These are phyloP conservation scores for Camponotus floridanus DNA, from an alignment of 1,140 invertebrate species.

Conservation along the genomic window DNA sequence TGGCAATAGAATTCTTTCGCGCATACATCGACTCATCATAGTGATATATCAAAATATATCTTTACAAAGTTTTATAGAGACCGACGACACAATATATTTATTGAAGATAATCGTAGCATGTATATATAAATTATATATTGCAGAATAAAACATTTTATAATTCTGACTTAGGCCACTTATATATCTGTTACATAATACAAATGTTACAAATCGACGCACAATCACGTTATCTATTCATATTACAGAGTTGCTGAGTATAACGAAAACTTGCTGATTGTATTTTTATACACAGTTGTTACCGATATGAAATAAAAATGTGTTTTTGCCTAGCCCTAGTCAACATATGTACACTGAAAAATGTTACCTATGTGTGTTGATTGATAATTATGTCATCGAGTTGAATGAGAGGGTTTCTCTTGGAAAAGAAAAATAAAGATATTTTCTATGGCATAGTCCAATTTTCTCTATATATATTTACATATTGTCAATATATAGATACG, in stretches of 20 bases:
- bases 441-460: conserved; percentile 75
- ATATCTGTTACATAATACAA: conserved; percentile 62
- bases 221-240: conserved; percentile 66
- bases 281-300: conserved; percentile 84
- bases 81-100: conserved; percentile 52
- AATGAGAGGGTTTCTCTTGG: conserved; percentile 60
- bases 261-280: conserved; percentile 78
- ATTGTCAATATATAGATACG: neutral
- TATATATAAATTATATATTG: conserved; percentile 22
- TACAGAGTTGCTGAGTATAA: conserved; percentile 63
- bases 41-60: conserved; percentile 65
- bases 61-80: conserved; percentile 61
- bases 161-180: conserved; percentile 64
- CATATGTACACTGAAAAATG: conserved; percentile 72
- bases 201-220: conserved; percentile 75
- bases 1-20: conserved; percentile 51
- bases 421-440: conserved; percentile 79
- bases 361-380: conserved; percentile 83
- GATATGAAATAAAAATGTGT: conserved; percentile 78
- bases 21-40: conserved; percentile 60
- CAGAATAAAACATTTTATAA: conserved; percentile 41
- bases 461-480: conserved; percentile 51
- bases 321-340: conserved; percentile 84
- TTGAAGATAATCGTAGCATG: conserved; percentile 46
- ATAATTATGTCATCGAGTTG: conserved; percentile 68